phyloP scores from a whole-genome alignment of 2,888 invertebrate genomes.

The Crossocerus cetratus region DNA sequence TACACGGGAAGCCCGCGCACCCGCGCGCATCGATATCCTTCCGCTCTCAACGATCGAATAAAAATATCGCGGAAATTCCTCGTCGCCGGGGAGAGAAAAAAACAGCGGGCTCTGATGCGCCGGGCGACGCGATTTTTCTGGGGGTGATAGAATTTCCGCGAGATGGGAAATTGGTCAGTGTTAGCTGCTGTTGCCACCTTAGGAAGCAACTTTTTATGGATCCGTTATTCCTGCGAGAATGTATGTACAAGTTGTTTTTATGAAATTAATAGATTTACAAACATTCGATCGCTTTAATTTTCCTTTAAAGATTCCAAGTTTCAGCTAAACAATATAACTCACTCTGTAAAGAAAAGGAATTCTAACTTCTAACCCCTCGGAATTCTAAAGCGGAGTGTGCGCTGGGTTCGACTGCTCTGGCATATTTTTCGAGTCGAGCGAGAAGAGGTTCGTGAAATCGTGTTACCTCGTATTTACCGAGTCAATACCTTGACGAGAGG shows the following conservation, averaged over 20 bases:
- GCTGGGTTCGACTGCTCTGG: no score
- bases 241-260: no score
- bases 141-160: not conserved
- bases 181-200: no score
- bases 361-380: no score
- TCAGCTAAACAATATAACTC: no score
- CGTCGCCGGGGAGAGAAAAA: not conserved
- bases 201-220: no score
- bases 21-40: not conserved
- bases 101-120: not conserved
- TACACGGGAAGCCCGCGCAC: not conserved
- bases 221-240: no score
- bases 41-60: not conserved
- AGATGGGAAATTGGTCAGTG: not conserved
- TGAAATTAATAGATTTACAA: no score
- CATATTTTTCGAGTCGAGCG: not conserved
- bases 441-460: not conserved
- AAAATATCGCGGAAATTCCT: not conserved
- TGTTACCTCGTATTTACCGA: not conserved
- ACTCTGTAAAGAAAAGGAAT: no score
- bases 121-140: not conserved
- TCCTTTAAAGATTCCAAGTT: no score
- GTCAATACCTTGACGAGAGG: conserved; percentile 1
- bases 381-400: not conserved
- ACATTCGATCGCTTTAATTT: no score